phyloP scores from a whole-genome alignment of 1,140 invertebrate genomes.

The Nomia melanderi region DNA sequence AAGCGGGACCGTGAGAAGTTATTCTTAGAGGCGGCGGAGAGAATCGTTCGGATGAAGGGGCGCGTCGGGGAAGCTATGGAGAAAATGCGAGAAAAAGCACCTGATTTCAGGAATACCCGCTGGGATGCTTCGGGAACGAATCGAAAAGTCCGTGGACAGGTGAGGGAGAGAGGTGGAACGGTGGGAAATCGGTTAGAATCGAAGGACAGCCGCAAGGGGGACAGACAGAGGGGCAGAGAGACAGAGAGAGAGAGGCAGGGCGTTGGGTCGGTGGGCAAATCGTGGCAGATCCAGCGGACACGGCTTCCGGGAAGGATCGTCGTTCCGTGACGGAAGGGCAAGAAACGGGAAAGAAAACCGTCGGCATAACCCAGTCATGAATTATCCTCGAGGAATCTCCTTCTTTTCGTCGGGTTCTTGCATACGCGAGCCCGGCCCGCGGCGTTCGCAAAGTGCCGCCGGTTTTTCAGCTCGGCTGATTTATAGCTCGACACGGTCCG shows the following conservation, averaged over 20 bases:
- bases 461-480: neutral
- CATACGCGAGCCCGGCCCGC: too few relatives aligned
- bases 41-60: too few relatives aligned
- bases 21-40: neutral
- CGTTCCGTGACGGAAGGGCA: slow-evolving; percentile 69
- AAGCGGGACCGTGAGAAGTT: slow-evolving; percentile 37
- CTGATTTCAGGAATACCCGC: slow-evolving; percentile 36
- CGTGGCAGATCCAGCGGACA: slow-evolving; percentile 58
- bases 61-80: slow-evolving; percentile 17
- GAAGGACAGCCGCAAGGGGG: slow-evolving; percentile 51
- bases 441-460: neutral
- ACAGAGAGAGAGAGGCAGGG: slow-evolving; percentile 57
- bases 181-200: slow-evolving; percentile 45
- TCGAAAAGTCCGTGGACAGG: slow-evolving; percentile 18
- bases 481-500: neutral
- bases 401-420: slow-evolving; percentile 25
- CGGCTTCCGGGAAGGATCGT: slow-evolving; percentile 72
- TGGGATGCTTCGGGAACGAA: slow-evolving; percentile 17
- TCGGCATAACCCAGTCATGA: slow-evolving; percentile 30
- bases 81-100: slow-evolving; percentile 29
- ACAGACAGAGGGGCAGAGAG: neutral
- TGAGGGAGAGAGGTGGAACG: neutral
- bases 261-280: slow-evolving; percentile 62
- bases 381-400: slow-evolving; percentile 37
- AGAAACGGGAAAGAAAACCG: slow-evolving; percentile 46